Conservation (phyloP, 2,113 vertebrate genomes). For the Pleuronectes platessa region DNA sequence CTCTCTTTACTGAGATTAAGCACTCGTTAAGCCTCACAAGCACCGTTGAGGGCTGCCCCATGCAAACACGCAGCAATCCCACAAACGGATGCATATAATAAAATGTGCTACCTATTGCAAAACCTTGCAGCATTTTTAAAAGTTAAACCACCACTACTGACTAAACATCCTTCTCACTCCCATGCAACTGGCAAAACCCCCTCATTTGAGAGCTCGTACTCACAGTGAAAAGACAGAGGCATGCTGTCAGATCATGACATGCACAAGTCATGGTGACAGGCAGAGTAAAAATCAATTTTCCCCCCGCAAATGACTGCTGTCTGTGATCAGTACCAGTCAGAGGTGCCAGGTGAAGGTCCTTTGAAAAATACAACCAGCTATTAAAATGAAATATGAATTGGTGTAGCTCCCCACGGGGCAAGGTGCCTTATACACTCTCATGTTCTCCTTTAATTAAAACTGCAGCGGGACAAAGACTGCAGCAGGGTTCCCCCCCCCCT, state of each 20-base stretch:
- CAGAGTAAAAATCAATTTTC: slow-evolving; percentile 56
- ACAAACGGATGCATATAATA: background rate
- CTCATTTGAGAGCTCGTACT: background rate
- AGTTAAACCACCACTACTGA: background rate
- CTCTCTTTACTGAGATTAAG: background rate
- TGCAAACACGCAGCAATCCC: background rate
- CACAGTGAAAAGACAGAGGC: background rate
- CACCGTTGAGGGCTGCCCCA: background rate
- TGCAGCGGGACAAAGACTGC: slow-evolving; percentile 50
- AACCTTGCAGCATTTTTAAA: background rate
- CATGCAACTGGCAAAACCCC: background rate
- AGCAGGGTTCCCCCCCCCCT: slow-evolving; percentile 36
- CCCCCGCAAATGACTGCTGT: slow-evolving; percentile 55
- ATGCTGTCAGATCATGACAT: slow-evolving; percentile 53
- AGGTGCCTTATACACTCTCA: slow-evolving; percentile 36
- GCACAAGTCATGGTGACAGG: slow-evolving; percentile 4
- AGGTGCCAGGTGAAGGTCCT: slow-evolving; percentile 55
- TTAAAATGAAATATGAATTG: slow-evolving; percentile 66
- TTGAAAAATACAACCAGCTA: slow-evolving; percentile 52
- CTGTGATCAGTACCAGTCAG: slow-evolving; percentile 56
- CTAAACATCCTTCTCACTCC: background rate
- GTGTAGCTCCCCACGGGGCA: slow-evolving; percentile 43
- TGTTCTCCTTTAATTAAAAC: slow-evolving; percentile 72
- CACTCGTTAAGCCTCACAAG: background rate
- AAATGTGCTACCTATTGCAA: background rate